Conservation (phyloP, 2,888 invertebrate species). For the Troglohyphantes excavatus region DNA sequence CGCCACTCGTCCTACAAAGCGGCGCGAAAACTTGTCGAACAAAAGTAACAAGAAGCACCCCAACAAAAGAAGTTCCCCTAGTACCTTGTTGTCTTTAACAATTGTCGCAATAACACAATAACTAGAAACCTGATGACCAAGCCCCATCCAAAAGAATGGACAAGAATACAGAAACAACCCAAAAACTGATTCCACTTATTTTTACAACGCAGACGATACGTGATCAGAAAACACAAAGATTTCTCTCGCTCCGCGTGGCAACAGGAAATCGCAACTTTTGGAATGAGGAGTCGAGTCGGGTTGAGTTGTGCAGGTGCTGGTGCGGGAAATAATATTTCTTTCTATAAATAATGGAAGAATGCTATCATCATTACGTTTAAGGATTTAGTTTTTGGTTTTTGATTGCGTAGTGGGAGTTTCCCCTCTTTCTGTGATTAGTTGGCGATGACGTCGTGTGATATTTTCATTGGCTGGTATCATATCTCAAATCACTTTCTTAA, state of each 20-base stretch:
- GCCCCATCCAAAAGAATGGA: conserved; percentile 9
- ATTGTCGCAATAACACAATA: conserved; percentile 51
- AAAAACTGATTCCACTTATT: conserved; percentile 74
- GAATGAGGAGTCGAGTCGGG: neutral
- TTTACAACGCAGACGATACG: conserved; percentile 64
- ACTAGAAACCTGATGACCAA: conserved; percentile 62
- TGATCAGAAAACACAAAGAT: conserved; percentile 56
- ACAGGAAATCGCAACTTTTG: conserved; percentile 37
- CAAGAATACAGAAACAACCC: conserved; percentile 39
- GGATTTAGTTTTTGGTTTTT: conserved; percentile 3
- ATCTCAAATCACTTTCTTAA: conserved; percentile 57
- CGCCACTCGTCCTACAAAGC: neutral
- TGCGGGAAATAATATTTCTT: conserved; percentile 54
- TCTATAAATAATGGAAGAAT: conserved; percentile 66
- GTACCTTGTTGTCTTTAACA: conserved; percentile 58
- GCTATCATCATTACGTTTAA: conserved; percentile 34
- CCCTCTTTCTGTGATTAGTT: conserved; percentile 11
- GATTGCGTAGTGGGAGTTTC: conserved; percentile 51
- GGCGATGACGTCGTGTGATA: conserved; percentile 33
- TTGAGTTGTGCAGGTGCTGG: conserved; percentile 1
- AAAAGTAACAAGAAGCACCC: neutral
- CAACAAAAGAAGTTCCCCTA: conserved; percentile 6
- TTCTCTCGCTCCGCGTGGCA: conserved; percentile 15
- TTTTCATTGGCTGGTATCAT: conserved; percentile 48
- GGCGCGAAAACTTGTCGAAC: conserved; percentile 14